Base-by-base conservation (phyloP, 2,797 vertebrate species). In the Acestrorhynchus altus region DNA sequence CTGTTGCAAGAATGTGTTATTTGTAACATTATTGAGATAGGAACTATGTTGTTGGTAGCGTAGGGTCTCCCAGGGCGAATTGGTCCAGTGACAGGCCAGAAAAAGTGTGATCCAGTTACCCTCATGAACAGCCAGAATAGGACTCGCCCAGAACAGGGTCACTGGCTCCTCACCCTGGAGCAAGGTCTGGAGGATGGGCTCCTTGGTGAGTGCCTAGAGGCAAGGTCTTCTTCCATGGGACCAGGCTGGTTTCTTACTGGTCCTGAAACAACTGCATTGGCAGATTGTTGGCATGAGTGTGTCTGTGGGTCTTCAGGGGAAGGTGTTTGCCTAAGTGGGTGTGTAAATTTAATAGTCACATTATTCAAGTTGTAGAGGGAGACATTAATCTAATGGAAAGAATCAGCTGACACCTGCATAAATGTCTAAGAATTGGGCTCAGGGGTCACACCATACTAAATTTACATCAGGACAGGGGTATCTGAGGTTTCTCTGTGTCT, bases 261-360 rank as follows among this genome's bases (percentile, higher is more conserved):
- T n/a, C 10, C 26, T 22, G 12, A 22, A 39, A 59, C 4, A 8
- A 31, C 39, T 59, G 59, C 9, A 31, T 35, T 15, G 18, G 18
- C 8, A 40, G 15, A 18, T 31, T 39, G 39, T 15, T 16, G 10
- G 51, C n/a, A 9, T 70, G 22, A n/a, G 24, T 51, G 35, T 22
- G 63, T 69, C 24, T 20, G 47, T 69, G 20, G 16, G 15, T 52
- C n/a, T 26, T 52, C 63, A 49, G 46, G 67, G 39, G 26, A 64
- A 28, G 18, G 22, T 76, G 66, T 60, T 40, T 71, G 24, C 39
- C 6, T 57, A 68, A 61, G 2, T 64, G 18, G 39, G 28, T 49
- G 11, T 49, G 59, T n/a, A 66, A 47, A 57, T 57, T 10, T 7
- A 28, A 12, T 63, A 22, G 20, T 63, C 15, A 16, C 39, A 20